phyloP scores from a whole-genome alignment of 2,113 vertebrate species.

The Eulacestoma nigropectus region DNA sequence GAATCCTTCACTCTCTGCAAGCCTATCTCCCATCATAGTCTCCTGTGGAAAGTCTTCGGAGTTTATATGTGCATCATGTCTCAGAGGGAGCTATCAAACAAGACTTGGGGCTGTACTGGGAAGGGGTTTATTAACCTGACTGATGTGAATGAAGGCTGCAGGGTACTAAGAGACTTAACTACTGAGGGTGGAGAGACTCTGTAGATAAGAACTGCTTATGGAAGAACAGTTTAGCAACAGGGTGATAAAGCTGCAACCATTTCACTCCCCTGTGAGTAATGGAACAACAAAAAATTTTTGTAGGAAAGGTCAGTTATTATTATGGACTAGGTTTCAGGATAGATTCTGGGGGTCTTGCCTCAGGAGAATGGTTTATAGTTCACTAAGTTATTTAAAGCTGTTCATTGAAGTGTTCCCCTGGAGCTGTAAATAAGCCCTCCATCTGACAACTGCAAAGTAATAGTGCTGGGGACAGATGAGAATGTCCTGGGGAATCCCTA shows the following conservation, averaged over 20 bases:
- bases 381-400: background rate
- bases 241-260: background rate
- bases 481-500: background rate
- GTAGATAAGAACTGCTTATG: background rate
- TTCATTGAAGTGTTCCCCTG: background rate
- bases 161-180: background rate
- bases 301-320: background rate
- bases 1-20: background rate
- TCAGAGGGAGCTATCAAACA: conserved; percentile 31
- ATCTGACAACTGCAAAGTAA: background rate
- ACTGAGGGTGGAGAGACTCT: background rate
- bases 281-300: background rate
- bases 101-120: background rate
- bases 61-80: conserved; percentile 10
- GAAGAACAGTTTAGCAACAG: background rate
- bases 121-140: conserved; percentile 42
- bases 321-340: background rate
- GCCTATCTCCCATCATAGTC: background rate
- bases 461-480: background rate
- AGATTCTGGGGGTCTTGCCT: background rate
- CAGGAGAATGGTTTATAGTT: background rate
- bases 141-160: conserved; percentile 7
- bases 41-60: conserved; percentile 26
- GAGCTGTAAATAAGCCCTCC: background rate
- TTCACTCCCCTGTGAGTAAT: background rate